phyloP scores from a whole-genome alignment of 2,113 vertebrate genomes.

The Anguilla japonica region DNA sequence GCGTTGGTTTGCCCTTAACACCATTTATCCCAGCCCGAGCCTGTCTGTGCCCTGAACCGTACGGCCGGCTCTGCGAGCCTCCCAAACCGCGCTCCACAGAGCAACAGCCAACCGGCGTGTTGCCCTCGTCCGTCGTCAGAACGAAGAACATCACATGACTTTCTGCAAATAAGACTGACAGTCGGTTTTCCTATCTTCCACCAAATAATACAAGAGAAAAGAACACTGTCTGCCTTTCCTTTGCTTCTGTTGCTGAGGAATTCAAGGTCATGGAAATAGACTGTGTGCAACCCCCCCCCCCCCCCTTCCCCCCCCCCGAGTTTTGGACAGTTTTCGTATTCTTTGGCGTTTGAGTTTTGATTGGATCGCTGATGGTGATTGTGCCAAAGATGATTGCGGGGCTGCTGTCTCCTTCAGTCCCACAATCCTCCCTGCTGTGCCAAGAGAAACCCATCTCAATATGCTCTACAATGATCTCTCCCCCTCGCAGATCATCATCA shows the following conservation, averaged over 20 bases:
- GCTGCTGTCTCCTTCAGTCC: background rate
- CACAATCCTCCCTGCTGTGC: background rate
- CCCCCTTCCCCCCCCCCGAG: background rate
- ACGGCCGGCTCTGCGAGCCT: constrained; percentile 20
- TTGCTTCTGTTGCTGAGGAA: background rate
- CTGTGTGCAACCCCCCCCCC: no score
- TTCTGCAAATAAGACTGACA: constrained; percentile 2
- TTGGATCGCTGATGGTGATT: constrained; percentile 1
- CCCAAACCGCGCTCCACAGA: background rate
- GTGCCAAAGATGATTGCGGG: background rate
- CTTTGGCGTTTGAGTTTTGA: background rate
- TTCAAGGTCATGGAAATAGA: background rate
- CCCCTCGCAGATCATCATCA: background rate
- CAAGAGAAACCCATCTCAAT: background rate
- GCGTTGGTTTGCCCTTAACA: background rate
- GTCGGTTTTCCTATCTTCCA: constrained; percentile 12
- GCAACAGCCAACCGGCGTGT: constrained; percentile 41
- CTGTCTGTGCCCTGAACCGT: background rate
- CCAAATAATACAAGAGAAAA: constrained; percentile 30
- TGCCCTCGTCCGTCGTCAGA: constrained; percentile 20
- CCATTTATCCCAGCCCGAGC: background rate
- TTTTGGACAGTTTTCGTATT: background rate
- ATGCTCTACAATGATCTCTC: background rate
- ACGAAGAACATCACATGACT: background rate
- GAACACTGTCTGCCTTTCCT: background rate